Evolutionary conservation across 1,140 invertebrate genomes (phyloP).

Genomic region (Linepithema humile): DNA sequence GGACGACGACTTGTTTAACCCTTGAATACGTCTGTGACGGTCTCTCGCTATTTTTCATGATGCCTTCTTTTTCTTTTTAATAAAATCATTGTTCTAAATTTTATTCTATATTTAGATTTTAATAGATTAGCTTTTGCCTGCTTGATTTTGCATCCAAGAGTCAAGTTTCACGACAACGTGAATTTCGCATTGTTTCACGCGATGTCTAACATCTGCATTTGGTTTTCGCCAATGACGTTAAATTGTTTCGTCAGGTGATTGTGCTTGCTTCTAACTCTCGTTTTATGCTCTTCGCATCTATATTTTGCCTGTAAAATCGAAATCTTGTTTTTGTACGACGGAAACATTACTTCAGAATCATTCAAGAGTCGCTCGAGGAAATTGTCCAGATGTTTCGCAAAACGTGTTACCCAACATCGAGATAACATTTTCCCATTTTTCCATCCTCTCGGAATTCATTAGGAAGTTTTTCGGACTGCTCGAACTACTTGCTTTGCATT

Average conservation of each 20-base stretch:
- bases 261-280: neutral
- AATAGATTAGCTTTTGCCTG: no score
- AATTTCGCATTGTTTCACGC: no score
- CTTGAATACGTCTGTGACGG: no score
- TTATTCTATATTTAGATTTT: no score
- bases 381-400: constrained; percentile 34
- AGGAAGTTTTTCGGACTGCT: neutral
- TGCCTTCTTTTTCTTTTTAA: no score
- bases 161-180: no score
- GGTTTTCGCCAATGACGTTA: constrained; percentile 9
- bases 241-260: neutral
- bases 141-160: no score
- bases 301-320: neutral
- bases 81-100: no score
- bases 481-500: neutral
- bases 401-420: constrained; percentile 25
- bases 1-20: neutral
- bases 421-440: constrained; percentile 56
- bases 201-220: neutral
- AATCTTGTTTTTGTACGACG: constrained; percentile 6
- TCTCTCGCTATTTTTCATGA: no score
- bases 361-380: neutral
- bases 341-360: no score
- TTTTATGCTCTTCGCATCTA: constrained; percentile 6
- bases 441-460: neutral